Percentiles rank a stretch among this genome's conserved stretches.
These are phyloP conservation scores for Spodoptera litura DNA, from an alignment of 1,140 invertebrate species.

Conservation along the genomic window DNA sequence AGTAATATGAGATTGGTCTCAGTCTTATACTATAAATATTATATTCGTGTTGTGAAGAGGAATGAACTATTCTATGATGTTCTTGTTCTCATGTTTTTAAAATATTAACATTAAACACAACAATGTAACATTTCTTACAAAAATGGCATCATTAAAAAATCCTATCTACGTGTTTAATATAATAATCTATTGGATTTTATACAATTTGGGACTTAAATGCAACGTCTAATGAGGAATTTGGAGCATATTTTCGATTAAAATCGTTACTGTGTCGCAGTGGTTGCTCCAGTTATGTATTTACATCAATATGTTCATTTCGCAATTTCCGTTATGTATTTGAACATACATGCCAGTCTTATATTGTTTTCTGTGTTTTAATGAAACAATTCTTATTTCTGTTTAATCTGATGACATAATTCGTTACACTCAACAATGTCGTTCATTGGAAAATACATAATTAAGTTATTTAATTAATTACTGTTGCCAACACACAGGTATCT, in stretches of 20 bases:
- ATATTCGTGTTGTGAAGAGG: slow-evolving; percentile 18
- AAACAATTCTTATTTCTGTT: no score
- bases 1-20: slow-evolving; percentile 72
- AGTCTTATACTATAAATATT: slow-evolving; percentile 69
- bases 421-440: no score
- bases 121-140: slow-evolving; percentile 66
- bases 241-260: slow-evolving; percentile 16
- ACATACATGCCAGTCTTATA: background rate
- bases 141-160: slow-evolving; percentile 63
- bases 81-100: slow-evolving; percentile 20
- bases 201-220: slow-evolving; percentile 58
- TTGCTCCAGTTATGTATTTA: slow-evolving; percentile 28
- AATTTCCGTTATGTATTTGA: background rate
- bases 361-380: background rate
- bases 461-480: no score
- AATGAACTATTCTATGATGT: slow-evolving; percentile 36
- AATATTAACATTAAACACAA: slow-evolving; percentile 54
- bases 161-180: slow-evolving; percentile 60
- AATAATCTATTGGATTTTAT: slow-evolving; percentile 56
- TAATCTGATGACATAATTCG: no score
- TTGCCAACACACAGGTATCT: no score
- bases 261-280: background rate
- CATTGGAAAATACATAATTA: no score
- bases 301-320: slow-evolving; percentile 3
- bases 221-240: slow-evolving; percentile 44